Percentiles rank a stretch among this genome's conserved stretches.
These are phyloP conservation scores for Dicrostonyx torquatus DNA, from an alignment of 2,797 vertebrate species.

Conservation along the genomic window DNA sequence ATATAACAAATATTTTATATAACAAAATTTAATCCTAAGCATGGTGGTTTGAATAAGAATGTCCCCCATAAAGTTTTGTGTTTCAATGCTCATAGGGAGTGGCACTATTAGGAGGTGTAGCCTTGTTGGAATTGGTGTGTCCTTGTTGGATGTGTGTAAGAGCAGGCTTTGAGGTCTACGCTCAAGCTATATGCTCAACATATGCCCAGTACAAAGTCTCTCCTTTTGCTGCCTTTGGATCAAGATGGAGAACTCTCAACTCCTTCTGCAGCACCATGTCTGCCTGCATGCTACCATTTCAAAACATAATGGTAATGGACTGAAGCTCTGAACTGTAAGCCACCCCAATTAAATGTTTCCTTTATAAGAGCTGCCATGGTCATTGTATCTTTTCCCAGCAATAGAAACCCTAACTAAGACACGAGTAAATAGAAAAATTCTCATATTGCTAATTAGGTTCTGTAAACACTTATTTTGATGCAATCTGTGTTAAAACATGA, in stretches of 20 bases:
- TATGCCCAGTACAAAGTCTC: neutral
- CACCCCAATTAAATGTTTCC: neutral
- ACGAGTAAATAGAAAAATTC: neutral
- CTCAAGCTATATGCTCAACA: neutral
- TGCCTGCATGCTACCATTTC: neutral
- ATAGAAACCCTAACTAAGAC: neutral
- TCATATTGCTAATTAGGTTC: neutral
- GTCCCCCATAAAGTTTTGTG: neutral
- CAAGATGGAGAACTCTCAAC: neutral
- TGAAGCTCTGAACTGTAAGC: neutral
- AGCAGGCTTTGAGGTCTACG: neutral
- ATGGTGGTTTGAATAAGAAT: neutral
- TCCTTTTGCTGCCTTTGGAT: neutral
- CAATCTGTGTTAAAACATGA: neutral
- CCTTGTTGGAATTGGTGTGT: neutral
- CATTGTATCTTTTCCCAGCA: neutral
- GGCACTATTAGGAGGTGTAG: neutral
- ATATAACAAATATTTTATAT: too few species aligned
- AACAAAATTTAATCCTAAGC: slow-evolving; percentile 4
- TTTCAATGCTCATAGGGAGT: neutral
- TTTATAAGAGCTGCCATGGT: neutral
- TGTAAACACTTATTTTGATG: neutral
- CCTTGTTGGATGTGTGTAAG: neutral
- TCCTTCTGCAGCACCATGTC: neutral
- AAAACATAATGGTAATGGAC: neutral